Evolutionary conservation across 2,797 vertebrate genomes (phyloP), one percentile per base, ranked within the genome.

Genomic region (Tapera naevia): DNA sequence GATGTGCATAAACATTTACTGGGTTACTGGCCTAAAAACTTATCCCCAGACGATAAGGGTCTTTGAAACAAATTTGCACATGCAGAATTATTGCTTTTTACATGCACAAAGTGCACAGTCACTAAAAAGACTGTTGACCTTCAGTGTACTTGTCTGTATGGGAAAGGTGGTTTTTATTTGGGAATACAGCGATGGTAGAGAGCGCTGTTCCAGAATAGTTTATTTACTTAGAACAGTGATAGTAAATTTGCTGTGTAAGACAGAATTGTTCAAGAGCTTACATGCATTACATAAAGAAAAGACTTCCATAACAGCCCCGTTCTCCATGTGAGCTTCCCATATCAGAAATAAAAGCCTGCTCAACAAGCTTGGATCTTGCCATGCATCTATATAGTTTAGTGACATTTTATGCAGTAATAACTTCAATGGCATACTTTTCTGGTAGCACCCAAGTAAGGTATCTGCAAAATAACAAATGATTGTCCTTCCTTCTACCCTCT

Each of bases 61-160:
- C 56, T 81, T 51, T 75, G 39, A 25, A 93, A 35, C 17, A 79
- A 72, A 92, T 73, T 66, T 17, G 69, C 11, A 39, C 4, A 1
- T 25, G 30, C 41, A 3, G 6, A 67, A 81, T 58, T 81, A 73
- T 27, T 71, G 25, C 4, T 67, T 13, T 14, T 11, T 0, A 1
- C 18, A 9, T 32, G 7, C 25, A 56, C 2, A 6, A 79, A 11
- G 22, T 53, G 23, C 50, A 62, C 33, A 39, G 17, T 15, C 39
- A 65, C 39, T 7, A 85, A 45, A 74, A 58, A 76, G 35, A 9
- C 8, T 28, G 6, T 5, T 41, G 60, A 21, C 10, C 22, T 60
- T 73, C 39, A 28, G 56, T 3, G 1, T 73, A n/a, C 13, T 37
- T 65, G 10, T 22, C 28, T 7, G 1, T 10, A 5, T 2, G 4